Conservation (phyloP, 1,140 invertebrate genomes). For the Adoxophyes honmai region DNA sequence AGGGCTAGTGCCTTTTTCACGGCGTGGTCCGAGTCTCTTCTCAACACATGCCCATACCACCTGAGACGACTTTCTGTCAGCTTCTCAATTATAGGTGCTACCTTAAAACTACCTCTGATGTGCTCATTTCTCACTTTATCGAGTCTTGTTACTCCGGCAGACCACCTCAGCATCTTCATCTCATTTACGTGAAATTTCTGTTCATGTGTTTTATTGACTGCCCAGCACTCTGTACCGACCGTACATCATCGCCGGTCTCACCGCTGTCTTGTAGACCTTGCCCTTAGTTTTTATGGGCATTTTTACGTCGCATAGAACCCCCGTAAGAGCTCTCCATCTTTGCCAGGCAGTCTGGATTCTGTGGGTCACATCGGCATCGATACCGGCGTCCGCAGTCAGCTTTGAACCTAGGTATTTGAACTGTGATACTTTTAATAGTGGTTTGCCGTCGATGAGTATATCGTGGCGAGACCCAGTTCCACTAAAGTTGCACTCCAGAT, state of each 20-base stretch:
- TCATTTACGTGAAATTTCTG: conserved; percentile 14
- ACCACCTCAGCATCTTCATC: conserved; percentile 25
- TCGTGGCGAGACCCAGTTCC: no score
- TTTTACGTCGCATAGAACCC: not conserved
- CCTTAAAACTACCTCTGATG: conserved; percentile 17
- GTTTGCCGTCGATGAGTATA: no score
- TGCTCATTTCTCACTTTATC: conserved; percentile 23
- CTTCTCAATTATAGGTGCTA: conserved; percentile 16
- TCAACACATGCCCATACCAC: conserved; percentile 10
- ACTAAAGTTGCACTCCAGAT: no score
- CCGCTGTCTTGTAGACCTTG: conserved; percentile 15
- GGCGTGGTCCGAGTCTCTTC: not conserved
- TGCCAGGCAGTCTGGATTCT: not conserved
- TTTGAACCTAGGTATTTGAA: no score
- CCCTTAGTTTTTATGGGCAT: conserved; percentile 16
- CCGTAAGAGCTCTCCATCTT: not conserved
- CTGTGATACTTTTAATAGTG: no score
- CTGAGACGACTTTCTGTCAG: not conserved
- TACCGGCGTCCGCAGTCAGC: no score
- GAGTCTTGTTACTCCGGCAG: conserved; percentile 15
- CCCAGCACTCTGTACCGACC: conserved; percentile 5
- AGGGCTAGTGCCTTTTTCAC: not conserved
- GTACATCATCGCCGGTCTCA: conserved; percentile 7
- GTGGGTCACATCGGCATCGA: not conserved
- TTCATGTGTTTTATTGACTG: not conserved